phyloP scores from a whole-genome alignment of 1,140 invertebrate species.

The Babylonia areolata region DNA sequence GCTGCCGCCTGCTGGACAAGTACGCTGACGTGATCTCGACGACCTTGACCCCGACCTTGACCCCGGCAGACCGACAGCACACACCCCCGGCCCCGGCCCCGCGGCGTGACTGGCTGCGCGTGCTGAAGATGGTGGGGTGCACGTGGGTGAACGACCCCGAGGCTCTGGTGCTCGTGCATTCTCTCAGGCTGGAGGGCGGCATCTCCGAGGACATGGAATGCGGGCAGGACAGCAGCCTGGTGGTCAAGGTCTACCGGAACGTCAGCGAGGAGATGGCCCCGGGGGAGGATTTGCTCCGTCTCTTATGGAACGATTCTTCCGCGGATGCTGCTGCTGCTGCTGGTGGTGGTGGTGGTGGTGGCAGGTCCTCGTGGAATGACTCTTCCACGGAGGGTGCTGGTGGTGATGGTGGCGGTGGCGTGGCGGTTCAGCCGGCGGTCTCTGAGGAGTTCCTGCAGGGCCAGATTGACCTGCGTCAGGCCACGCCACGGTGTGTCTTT shows the following conservation, averaged over 20 bases:
- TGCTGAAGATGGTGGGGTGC: conserved; percentile 46
- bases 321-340: too few relatives aligned
- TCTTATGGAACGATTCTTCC: too few relatives aligned
- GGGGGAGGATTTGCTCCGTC: neutral
- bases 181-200: neutral
- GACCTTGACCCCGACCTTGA: too few relatives aligned
- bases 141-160: neutral
- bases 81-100: too few relatives aligned
- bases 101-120: conserved; percentile 39
- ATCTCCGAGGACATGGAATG: conserved; percentile 46
- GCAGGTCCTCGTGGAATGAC: too few relatives aligned
- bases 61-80: too few relatives aligned
- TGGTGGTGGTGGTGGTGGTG: too few relatives aligned
- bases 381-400: too few relatives aligned
- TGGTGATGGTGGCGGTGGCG: too few relatives aligned
- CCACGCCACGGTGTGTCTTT: neutral
- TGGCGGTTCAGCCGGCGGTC: neutral
- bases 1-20: too few relatives aligned
- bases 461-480: neutral
- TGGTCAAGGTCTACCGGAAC: conserved; percentile 36
- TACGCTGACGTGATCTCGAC: too few relatives aligned
- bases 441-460: neutral
- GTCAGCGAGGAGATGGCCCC: neutral
- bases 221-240: conserved; percentile 39
- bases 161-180: neutral